phyloP scores from a whole-genome alignment of 2,113 vertebrate genomes.

The Opisthocomus hoazin region DNA sequence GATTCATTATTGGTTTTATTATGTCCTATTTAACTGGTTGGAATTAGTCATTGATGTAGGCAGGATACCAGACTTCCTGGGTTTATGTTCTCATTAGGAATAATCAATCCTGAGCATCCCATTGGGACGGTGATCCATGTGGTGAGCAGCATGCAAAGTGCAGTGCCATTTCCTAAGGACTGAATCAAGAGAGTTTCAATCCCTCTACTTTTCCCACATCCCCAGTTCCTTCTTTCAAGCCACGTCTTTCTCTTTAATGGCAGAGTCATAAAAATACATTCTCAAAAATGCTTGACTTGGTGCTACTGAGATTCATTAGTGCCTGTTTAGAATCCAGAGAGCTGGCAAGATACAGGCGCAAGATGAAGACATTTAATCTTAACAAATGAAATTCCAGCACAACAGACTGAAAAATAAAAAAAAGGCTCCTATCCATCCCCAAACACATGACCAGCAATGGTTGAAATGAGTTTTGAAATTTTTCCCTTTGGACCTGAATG shows the following conservation, averaged over 20 bases:
- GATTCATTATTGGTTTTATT: not conserved
- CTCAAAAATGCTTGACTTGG: not conserved
- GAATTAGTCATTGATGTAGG: constrained; percentile 18
- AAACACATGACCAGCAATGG: not conserved
- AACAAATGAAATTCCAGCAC: not conserved
- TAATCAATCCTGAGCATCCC: not conserved
- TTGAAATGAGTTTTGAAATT: not conserved
- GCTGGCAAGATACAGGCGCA: not conserved
- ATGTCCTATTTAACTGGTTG: not conserved
- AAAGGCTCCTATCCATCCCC: not conserved
- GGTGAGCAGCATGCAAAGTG: not conserved
- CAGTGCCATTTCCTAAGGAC: not conserved
- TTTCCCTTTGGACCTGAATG: not conserved
- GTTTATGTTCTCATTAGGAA: constrained; percentile 11
- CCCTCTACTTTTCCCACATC: not conserved
- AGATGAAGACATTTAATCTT: not conserved
- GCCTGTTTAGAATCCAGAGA: not conserved
- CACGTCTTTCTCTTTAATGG: not conserved
- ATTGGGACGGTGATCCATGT: not conserved
- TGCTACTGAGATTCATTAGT: not conserved
- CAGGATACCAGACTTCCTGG: not conserved
- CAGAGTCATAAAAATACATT: not conserved
- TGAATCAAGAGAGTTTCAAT: not conserved
- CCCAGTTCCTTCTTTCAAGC: not conserved
- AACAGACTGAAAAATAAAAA: not conserved